Evolutionary conservation across 2,888 invertebrate species (phyloP), one percentile per base, ranked within the genome.

Genomic region (Noctua janthina): DNA sequence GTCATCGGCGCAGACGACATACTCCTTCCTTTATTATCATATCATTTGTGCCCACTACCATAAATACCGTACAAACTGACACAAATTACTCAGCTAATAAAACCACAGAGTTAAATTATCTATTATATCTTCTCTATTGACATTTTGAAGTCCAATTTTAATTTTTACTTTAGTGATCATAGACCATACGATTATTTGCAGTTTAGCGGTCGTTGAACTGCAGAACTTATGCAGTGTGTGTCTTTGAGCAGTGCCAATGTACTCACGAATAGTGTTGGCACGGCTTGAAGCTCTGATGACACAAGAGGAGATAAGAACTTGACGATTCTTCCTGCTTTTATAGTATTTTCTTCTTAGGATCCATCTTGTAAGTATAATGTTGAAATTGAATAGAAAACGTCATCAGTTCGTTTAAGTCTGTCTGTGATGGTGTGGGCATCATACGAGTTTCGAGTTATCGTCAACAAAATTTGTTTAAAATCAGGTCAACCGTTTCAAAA

Each of bases 21-120:
- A 87, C 86, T 91, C 89, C 91, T 91, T 91, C 91, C 92, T 90
- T 90, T 89, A 93, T 92, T 92, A 91, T 83, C 91, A 91, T 92
- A 90, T 88, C 76, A 87, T 83, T 88, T 88, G 80, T 79, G 79
- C 56, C 76, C 76, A 83, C 77, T 69, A 56, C 73, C 78, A 86
- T 86, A 88, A 86, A 88, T 81, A 85, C 85, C 56, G 46, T 70
- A 64, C 71, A 76, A 85, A 74, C 74, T 71, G 85, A 76, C 85
- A 86, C 62, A 81, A 85, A 87, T 85, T 81, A 87, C 85, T 69
- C 59, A 77, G 51, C 51, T 7, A 74, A 84, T 78, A 81, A 87
- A 71, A 54, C 49, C 81, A 80, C 51, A 70, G 51, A 59, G 46
- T 35, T 79, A 74, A 76, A 71, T 46, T 70, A 64, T 70, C 29